Conservation (phyloP, 2,888 invertebrate genomes). For the Pterostichus niger region DNA sequence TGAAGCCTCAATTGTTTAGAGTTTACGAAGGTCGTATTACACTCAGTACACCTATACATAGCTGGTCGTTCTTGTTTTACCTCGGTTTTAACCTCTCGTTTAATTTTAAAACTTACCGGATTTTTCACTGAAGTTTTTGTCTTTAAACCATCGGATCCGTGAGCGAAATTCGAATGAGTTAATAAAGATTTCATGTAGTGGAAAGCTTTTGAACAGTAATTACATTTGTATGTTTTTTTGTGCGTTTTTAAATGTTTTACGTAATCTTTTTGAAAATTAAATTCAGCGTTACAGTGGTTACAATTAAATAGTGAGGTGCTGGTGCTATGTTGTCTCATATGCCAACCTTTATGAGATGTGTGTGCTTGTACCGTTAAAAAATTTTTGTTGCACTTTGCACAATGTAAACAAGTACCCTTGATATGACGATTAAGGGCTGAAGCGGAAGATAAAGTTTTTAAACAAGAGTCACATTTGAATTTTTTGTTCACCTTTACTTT, state of each 20-base stretch:
- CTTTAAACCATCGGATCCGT: background rate
- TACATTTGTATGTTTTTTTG: slow-evolving; percentile 61
- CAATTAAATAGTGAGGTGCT: slow-evolving; percentile 57
- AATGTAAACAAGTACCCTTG: slow-evolving; percentile 76
- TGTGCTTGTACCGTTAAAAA: slow-evolving; percentile 81
- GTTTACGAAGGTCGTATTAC: slow-evolving; percentile 51
- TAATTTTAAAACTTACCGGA: slow-evolving; percentile 29
- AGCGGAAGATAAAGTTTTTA: background rate
- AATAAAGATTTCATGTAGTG: slow-evolving; percentile 9
- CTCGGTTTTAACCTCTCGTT: background rate
- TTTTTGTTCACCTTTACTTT: background rate
- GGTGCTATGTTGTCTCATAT: slow-evolving; percentile 69
- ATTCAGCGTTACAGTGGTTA: background rate
- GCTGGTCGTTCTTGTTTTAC: slow-evolving; percentile 2
- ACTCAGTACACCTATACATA: slow-evolving; percentile 57
- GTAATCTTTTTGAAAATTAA: slow-evolving; percentile 16
- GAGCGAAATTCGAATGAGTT: slow-evolving; percentile 10
- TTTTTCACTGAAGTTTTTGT: background rate
- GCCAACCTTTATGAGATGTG: slow-evolving; percentile 83
- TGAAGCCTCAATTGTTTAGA: slow-evolving; percentile 47
- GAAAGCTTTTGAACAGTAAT: slow-evolving; percentile 58
- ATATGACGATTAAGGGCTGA: background rate
- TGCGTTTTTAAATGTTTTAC: slow-evolving; percentile 35
- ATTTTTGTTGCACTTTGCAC: slow-evolving; percentile 82
- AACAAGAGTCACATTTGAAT: slow-evolving; percentile 12